These are phyloP conservation scores for Speoplatyrhinus poulsoni DNA, from an alignment of 2,113 vertebrate genomes.

Conservation along the genomic window DNA sequence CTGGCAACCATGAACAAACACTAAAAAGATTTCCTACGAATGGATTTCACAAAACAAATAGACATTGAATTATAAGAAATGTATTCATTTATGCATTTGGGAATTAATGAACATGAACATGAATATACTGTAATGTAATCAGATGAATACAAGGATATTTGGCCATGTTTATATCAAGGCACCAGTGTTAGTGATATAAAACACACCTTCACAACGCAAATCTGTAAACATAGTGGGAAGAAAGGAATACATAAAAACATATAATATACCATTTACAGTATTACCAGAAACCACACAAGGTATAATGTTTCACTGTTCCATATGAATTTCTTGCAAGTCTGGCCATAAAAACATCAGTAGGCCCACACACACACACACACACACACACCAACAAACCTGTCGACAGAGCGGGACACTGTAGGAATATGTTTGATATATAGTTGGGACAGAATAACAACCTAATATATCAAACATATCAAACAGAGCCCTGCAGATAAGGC, in stretches of 20 bases:
- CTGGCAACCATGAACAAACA: too few relatives aligned
- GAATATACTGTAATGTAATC: too few relatives aligned
- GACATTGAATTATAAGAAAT: slow-evolving; percentile 14
- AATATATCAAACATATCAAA: slow-evolving; percentile 99
- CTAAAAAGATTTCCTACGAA: too few relatives aligned
- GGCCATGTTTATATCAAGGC: too few relatives aligned
- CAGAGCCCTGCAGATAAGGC: slow-evolving; percentile 98
- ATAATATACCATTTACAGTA: slow-evolving; percentile 10
- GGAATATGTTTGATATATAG: slow-evolving; percentile 99
- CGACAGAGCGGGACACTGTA: slow-evolving; percentile 99
- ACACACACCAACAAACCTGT: slow-evolving; percentile 65
- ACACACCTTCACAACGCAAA: slow-evolving; percentile 50
- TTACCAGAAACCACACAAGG: slow-evolving; percentile 10
- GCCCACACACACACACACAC: not conserved
- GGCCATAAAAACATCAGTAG: too few relatives aligned
- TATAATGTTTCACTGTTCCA: too few relatives aligned
- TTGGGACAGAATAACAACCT: slow-evolving; percentile 99
- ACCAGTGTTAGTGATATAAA: too few relatives aligned
- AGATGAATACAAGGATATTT: too few relatives aligned
- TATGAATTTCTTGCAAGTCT: too few relatives aligned
- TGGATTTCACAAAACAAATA: not conserved
- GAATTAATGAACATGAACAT: too few relatives aligned
- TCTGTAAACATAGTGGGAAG: too few relatives aligned
- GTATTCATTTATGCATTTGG: not conserved
- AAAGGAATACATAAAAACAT: too few relatives aligned